Evolutionary conservation across 2,797 vertebrate genomes (phyloP), one percentile per base, ranked within the genome.

Genomic region (Spheniscus humboldti): DNA sequence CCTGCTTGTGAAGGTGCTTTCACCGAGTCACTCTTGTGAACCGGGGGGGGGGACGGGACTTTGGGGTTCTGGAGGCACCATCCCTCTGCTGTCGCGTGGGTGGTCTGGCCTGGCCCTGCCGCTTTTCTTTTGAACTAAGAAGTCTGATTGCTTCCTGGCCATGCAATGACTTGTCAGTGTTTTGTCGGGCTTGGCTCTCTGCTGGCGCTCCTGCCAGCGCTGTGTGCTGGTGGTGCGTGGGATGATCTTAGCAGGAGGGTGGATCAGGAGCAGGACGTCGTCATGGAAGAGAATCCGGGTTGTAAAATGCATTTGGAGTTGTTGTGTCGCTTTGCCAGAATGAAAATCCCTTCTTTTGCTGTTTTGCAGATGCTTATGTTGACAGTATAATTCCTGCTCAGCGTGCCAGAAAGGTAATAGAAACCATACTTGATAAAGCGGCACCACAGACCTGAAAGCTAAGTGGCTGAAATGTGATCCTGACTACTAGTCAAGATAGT

Each of bases 81-180:
- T 50, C 43, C 18, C 23, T 10, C 28, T 13, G 24, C 37, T 5
- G 17, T 17, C 9, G 2, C 9, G 14, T 4, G 47, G 60, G 39
- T 59, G 88, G 66, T 45, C 66, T 22, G 45, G 24, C 59, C 33
- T 2, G 24, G 59, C 39, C 31, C 63, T 2, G n/a, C 53, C 6
- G 12, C 62, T 35, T 27, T 16, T 2, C 59, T 8, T n/a, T 66
- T 53, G 66, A 66, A 37, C 43, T 17, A 3, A 17, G 17, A 24
- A 22, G 9, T 13, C 24, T 2, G 27, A 12, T 39, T 2, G 45
- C 45, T 37, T 30, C 20, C 0, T 2, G 27, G 41, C 63, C 4
- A 2, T 9, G 72, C 62, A 3, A 2, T 2, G 67, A 11, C 22
- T 41, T 4, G 11, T 18, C 11, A 0, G 45, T 4, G 3, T 18